Conservation (phyloP, 1,140 invertebrate genomes). For the Lepidotrigona ventralis region DNA sequence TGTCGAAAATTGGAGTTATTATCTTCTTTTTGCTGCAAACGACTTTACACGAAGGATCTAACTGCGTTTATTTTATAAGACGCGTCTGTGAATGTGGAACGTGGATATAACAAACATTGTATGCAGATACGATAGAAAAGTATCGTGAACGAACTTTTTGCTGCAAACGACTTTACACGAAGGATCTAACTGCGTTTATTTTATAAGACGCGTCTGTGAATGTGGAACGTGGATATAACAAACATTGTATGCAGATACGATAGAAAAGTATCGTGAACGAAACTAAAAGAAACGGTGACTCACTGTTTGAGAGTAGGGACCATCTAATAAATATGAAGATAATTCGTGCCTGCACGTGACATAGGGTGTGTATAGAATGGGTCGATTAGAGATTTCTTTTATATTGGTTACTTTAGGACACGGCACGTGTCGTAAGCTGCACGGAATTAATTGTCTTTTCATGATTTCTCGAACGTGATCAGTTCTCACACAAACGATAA, state of each 20-base stretch:
- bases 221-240: no score
- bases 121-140: not conserved
- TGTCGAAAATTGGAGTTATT: no score
- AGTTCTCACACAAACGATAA: not conserved
- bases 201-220: not conserved
- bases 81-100: not conserved
- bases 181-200: not conserved
- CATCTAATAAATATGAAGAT: not conserved
- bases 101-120: not conserved
- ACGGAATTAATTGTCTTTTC: not conserved
- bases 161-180: not conserved
- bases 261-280: not conserved
- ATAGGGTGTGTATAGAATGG: not conserved
- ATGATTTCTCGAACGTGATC: not conserved
- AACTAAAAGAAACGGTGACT: not conserved
- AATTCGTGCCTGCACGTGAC: not conserved
- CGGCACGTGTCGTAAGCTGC: not conserved
- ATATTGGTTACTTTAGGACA: not conserved
- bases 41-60: not conserved
- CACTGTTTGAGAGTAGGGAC: not conserved
- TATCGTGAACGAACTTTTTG: not conserved
- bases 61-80: not conserved
- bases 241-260: not conserved
- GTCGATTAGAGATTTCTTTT: not conserved
- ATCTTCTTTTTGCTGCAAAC: no score